These are phyloP conservation scores for Thaleichthys pacificus DNA, from an alignment of 2,797 vertebrate genomes.

Conservation along the genomic window DNA sequence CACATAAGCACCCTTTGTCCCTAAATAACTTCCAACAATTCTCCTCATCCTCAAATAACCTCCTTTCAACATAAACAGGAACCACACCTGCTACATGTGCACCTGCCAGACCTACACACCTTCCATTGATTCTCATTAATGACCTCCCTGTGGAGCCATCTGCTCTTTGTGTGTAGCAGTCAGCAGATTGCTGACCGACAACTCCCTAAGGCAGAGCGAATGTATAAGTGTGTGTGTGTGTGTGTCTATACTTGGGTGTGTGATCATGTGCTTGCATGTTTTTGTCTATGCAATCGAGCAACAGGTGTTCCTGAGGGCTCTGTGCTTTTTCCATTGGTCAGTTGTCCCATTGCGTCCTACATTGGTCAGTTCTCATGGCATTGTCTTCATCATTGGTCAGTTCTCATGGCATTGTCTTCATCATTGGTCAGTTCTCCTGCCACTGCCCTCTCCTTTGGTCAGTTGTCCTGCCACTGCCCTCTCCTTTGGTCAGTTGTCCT, in stretches of 20 bases:
- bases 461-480: too few relatives aligned
- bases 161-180: slow-evolving; percentile 39
- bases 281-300: neutral
- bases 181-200: slow-evolving; percentile 28
- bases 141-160: slow-evolving; percentile 57
- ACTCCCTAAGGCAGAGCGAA: slow-evolving; percentile 4
- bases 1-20: slow-evolving; percentile 46
- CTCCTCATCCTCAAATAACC: slow-evolving; percentile 56
- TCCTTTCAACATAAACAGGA: neutral
- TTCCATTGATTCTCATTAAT: slow-evolving; percentile 41
- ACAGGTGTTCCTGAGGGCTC: slow-evolving; percentile 44
- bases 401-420: too few relatives aligned
- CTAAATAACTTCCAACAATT: slow-evolving; percentile 58
- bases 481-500: neutral
- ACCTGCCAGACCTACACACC: slow-evolving; percentile 38
- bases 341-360: too few relatives aligned
- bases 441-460: too few relatives aligned
- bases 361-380: too few relatives aligned
- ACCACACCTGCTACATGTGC: slow-evolving; percentile 9
- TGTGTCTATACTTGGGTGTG: slow-evolving; percentile 18
- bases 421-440: neutral
- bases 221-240: slow-evolving; percentile 19
- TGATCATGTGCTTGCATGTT: neutral
- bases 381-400: too few relatives aligned
- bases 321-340: slow-evolving; percentile 13